Base-by-base conservation (phyloP, 2,888 invertebrate genomes). In the Melipona bicolor region DNA sequence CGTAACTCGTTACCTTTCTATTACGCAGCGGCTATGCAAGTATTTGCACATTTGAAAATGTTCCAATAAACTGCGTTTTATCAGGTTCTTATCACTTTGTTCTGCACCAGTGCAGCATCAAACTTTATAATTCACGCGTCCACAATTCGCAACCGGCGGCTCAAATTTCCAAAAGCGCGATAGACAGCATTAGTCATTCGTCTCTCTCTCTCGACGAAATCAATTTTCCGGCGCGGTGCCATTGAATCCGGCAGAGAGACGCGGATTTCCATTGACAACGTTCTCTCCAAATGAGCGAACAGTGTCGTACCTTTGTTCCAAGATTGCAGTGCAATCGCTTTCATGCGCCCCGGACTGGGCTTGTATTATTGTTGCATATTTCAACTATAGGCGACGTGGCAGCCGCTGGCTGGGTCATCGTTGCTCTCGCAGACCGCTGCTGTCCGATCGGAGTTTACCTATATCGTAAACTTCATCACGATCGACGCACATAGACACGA, bases 391-490 rank as follows among this genome's bases (percentile, higher is more conserved):
- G 54, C 36, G 59, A 50, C 32, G 52, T 70, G 64, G 36, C 52
- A 49, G 2, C 36, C 27, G 36, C 24, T 49, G 36, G 69, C 27
- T 36, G 49, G 56, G 11, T 49, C 67, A 32, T 49, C n/a, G 70
- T 71, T 77, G 74, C 72, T 49, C 79, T n/a, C 67, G 81, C 56
- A 43, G 56, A 21, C 24, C 52, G 70, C 50, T 79, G 80, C 36
- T 84, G 11, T 43, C 43, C 69, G 80, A 85, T 87, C 81, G 79
- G 61, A 69, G 75, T 72, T 81, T 73, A 71, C 75, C 86, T 86
- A 86, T 88, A 90, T 87, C 87, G 87, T 81, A 86, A 90, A 90
- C 89, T 92, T 92, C 92, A 91, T 92, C 90, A 91, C 91, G 91
- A 92, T 90, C 89, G 85, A 85, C 84, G 81, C 87, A 43, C 9